These are phyloP conservation scores for Tyrannus savana DNA, from an alignment of 2,113 vertebrate species.

Conservation along the genomic window DNA sequence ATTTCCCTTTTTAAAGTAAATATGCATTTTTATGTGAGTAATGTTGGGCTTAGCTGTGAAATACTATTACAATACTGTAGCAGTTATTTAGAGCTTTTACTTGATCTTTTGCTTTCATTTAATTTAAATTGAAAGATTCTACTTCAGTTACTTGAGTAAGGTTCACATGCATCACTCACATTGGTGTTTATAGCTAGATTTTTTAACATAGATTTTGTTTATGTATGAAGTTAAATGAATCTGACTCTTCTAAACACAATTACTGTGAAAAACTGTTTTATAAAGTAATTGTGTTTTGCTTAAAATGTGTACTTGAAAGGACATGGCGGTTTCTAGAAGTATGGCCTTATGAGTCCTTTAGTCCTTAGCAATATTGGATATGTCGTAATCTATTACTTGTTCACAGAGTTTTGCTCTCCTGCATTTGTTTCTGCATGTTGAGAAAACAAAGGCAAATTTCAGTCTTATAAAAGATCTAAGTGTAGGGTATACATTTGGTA, in stretches of 20 bases:
- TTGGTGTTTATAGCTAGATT: not conserved
- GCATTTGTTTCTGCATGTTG: not conserved
- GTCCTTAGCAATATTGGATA: not conserved
- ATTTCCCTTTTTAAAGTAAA: conserved; percentile 44
- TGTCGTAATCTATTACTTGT: not conserved
- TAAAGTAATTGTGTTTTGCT: not conserved
- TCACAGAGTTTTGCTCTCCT: not conserved
- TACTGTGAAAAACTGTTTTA: not conserved
- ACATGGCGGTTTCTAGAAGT: not conserved
- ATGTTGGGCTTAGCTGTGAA: not conserved
- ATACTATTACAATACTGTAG: not conserved
- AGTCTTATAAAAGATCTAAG: not conserved
- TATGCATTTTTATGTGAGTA: not conserved
- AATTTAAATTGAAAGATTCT: not conserved
- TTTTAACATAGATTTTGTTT: not conserved
- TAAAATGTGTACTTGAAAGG: not conserved
- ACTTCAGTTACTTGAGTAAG: not conserved
- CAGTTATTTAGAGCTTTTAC: not conserved
- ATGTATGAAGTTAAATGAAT: not conserved
- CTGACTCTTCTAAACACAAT: not conserved
- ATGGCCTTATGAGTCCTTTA: not conserved
- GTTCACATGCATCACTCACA: not conserved
- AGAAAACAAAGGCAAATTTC: not conserved
- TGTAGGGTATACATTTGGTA: not conserved
- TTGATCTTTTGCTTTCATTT: not conserved